A percentile compares a stretch with the other conserved stretches of the same genome.
These are phyloP conservation scores for Temnothorax curvispinosus DNA, from an alignment of 1,140 invertebrate genomes.

Conservation along the genomic window DNA sequence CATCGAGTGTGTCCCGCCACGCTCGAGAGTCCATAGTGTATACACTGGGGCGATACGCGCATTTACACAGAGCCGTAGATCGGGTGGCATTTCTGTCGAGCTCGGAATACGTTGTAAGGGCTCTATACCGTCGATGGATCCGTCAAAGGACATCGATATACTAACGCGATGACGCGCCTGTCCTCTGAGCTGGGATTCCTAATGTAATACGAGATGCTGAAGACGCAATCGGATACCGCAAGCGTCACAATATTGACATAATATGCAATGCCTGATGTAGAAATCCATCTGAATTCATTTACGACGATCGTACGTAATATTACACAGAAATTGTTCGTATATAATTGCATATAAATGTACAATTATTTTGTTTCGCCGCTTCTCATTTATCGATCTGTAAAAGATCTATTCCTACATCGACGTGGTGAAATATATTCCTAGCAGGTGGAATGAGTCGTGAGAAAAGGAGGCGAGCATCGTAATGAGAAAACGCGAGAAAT, in stretches of 20 bases:
- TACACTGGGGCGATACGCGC: constrained; percentile 32
- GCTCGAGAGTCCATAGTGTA: constrained; percentile 25
- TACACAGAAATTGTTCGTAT: neutral
- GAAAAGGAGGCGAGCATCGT: neutral
- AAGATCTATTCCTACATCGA: neutral
- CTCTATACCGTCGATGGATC: neutral
- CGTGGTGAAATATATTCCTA: neutral
- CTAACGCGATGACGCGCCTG: neutral
- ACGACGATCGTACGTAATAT: neutral
- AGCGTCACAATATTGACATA: neutral
- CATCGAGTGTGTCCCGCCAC: constrained; percentile 32
- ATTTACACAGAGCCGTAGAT: constrained; percentile 26
- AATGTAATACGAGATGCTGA: constrained; percentile 18
- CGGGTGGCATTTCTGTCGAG: constrained; percentile 5
- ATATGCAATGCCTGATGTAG: neutral
- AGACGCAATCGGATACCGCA: constrained; percentile 1
- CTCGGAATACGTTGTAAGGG: neutral
- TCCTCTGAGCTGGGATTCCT: constrained; percentile 15
- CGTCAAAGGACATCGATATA: constrained; percentile 40
- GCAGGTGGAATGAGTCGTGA: neutral
- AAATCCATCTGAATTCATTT: neutral
- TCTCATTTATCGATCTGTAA: neutral
- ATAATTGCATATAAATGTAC: neutral
- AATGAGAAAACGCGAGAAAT: neutral
- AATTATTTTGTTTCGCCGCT: neutral